Conservation (phyloP, 2,888 invertebrate species). For the Tridacna crocea region DNA sequence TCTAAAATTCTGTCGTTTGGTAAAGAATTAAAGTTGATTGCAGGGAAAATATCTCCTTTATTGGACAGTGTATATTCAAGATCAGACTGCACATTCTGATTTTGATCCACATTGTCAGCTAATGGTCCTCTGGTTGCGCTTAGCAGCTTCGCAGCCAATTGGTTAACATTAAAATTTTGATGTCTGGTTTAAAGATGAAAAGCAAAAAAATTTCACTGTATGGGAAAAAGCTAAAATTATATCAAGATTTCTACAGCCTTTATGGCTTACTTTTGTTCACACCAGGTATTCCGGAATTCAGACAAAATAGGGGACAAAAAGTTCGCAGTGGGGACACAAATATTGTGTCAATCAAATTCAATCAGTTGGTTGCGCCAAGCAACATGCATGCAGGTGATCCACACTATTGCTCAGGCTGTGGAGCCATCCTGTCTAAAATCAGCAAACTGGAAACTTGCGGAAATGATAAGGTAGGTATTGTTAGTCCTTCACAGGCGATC, state of each 20-base stretch:
- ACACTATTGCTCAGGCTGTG: slow-evolving; percentile 74
- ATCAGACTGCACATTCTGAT: too few relatives aligned
- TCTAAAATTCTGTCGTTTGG: too few relatives aligned
- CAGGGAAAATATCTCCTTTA: too few relatives aligned
- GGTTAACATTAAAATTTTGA: too few relatives aligned
- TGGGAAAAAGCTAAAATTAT: too few relatives aligned
- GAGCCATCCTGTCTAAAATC: slow-evolving; percentile 79
- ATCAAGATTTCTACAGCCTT: background rate
- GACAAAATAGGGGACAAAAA: slow-evolving; percentile 41
- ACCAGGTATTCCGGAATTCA: background rate
- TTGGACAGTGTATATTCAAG: too few relatives aligned
- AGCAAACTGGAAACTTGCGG: slow-evolving; percentile 69
- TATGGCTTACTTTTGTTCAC: background rate
- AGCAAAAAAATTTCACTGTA: too few relatives aligned
- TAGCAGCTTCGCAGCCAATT: too few relatives aligned
- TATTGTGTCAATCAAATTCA: slow-evolving; percentile 78
- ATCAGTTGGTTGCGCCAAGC: slow-evolving; percentile 75
- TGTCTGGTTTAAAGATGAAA: too few relatives aligned
- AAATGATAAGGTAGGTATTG: slow-evolving; percentile 65
- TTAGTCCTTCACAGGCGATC: background rate
- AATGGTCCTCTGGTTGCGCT: too few relatives aligned
- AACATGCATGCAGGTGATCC: slow-evolving; percentile 83
- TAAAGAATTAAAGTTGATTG: too few relatives aligned
- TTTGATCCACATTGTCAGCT: too few relatives aligned
- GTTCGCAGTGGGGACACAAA: slow-evolving; percentile 81